phyloP scores from a whole-genome alignment of 2,797 vertebrate species.

The Pipistrellus nathusii region DNA sequence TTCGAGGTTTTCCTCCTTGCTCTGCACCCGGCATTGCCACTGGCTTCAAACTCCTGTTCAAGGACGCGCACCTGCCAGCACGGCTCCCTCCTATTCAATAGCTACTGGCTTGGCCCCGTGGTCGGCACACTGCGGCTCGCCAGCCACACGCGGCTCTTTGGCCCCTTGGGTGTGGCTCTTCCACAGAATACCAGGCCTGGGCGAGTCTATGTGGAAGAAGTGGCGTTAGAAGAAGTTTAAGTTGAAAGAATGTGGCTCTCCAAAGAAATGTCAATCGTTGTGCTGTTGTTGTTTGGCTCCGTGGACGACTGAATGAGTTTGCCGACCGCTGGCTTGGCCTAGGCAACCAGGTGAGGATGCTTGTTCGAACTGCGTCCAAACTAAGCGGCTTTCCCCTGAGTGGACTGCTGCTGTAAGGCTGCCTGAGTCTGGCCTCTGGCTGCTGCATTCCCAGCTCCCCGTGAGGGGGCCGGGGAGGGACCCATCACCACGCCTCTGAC shows the following conservation, averaged over 20 bases:
- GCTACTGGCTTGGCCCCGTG: neutral
- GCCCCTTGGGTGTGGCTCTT: too few relatives aligned
- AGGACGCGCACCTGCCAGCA: neutral
- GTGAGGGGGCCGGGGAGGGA: neutral
- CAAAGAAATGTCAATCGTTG: too few relatives aligned
- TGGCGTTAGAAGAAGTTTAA: too few relatives aligned
- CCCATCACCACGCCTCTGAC: accelerated
- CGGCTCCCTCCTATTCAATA: neutral
- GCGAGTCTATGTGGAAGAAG: too few relatives aligned
- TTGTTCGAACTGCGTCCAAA: neutral
- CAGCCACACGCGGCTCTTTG: too few relatives aligned
- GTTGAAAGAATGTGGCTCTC: too few relatives aligned
- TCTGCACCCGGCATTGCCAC: neutral
- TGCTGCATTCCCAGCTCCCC: neutral
- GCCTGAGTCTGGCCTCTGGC: neutral
- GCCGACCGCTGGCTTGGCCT: neutral
- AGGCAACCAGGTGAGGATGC: neutral
- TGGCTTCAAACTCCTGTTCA: neutral
- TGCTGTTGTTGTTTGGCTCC: too few relatives aligned
- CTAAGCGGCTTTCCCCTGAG: neutral
- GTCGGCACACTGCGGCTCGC: too few relatives aligned
- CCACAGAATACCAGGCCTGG: too few relatives aligned
- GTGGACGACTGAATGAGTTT: too few relatives aligned
- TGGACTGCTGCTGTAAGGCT: accelerated
- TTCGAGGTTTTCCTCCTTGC: neutral